These are phyloP conservation scores for Mesochorus sp. DNA, from an alignment of 2,888 invertebrate genomes.

Conservation along the genomic window DNA sequence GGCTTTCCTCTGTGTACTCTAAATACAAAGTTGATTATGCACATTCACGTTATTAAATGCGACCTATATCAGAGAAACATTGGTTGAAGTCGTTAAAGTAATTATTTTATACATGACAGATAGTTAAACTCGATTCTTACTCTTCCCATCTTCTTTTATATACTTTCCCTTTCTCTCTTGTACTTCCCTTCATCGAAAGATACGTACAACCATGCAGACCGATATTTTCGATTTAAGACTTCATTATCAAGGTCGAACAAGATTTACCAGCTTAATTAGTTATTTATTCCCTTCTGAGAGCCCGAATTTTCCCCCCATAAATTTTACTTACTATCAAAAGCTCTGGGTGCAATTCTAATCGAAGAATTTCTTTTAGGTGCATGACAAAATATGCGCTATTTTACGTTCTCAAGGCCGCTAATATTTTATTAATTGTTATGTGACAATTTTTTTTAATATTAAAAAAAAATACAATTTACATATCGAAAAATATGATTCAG, in stretches of 20 bases:
- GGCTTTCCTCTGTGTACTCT: conserved; percentile 11
- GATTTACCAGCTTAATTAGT: conserved; percentile 38
- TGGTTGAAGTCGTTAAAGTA: too few relatives aligned
- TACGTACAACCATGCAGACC: neutral
- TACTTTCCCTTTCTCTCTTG: neutral
- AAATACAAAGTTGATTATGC: neutral
- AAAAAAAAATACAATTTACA: conserved; percentile 8
- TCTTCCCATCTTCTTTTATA: neutral
- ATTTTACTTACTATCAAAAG: neutral
- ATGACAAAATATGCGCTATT: neutral
- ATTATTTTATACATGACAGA: too few relatives aligned
- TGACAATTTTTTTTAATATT: neutral
- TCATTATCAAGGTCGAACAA: conserved; percentile 50
- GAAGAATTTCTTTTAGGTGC: neutral
- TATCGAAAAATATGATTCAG: neutral
- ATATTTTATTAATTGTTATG: too few relatives aligned
- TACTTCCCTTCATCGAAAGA: neutral
- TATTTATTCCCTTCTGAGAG: conserved; percentile 28
- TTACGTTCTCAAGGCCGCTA: neutral
- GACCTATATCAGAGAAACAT: conserved; percentile 6
- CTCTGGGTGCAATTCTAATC: neutral
- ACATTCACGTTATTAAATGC: neutral
- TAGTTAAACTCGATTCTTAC: conserved; percentile 6
- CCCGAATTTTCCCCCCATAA: neutral
- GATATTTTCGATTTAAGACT: conserved; percentile 16